A percentile compares a stretch with the other conserved stretches of the same genome.
Conservation (phyloP, 2,113 vertebrate genomes). For the Oceanodroma tethys region DNA sequence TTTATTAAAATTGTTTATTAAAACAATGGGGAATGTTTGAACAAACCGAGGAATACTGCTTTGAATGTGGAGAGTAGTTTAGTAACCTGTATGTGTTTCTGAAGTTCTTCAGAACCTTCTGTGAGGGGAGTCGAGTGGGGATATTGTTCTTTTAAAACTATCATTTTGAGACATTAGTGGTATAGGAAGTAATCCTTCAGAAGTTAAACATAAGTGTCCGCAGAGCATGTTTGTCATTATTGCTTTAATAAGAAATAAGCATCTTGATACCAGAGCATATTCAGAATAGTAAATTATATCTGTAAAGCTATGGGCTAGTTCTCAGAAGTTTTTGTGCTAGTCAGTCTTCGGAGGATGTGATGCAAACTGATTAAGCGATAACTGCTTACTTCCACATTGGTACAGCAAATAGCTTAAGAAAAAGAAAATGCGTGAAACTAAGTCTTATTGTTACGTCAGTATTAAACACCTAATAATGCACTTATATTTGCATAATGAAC, state of each 20-base stretch:
- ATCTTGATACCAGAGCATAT: neutral
- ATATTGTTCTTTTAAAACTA: neutral
- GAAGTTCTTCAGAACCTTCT: neutral
- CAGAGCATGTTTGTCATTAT: neutral
- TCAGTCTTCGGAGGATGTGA: neutral
- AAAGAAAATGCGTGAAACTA: neutral
- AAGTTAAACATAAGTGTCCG: neutral
- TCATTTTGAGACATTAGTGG: neutral
- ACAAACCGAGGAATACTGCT: no score
- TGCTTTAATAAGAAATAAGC: neutral
- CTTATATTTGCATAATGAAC: constrained; percentile 44
- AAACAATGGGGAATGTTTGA: no score
- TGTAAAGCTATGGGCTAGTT: neutral
- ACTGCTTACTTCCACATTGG: neutral
- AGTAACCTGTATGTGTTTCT: neutral
- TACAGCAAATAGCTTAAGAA: neutral
- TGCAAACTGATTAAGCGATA: neutral
- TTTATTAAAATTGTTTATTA: no score
- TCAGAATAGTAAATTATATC: neutral
- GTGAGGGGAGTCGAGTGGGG: neutral
- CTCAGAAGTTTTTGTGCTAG: neutral
- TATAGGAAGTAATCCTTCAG: neutral
- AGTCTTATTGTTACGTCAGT: neutral
- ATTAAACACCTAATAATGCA: neutral
- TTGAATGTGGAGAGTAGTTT: no score